A percentile compares a stretch with the other conserved stretches of the same genome.
phyloP scores from a whole-genome alignment of 2,888 invertebrate species.

The Amphimallon solstitiale region DNA sequence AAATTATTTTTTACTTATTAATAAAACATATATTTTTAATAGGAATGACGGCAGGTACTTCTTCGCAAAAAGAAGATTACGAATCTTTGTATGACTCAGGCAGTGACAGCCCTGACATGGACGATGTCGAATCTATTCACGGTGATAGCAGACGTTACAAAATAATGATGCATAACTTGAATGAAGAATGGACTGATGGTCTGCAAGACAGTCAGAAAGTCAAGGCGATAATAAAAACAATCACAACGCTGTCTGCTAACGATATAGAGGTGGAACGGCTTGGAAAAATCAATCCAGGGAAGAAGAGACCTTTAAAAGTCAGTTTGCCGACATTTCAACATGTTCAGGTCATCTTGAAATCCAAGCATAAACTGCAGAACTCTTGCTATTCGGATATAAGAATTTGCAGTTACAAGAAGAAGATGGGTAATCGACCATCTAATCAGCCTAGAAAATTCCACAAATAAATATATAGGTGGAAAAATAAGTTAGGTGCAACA shows the following conservation, averaged over 20 bases:
- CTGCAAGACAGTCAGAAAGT: constrained; percentile 16
- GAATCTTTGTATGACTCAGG: constrained; percentile 2
- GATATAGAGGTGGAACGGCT: constrained; percentile 17
- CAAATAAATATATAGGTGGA: not conserved
- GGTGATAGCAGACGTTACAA: constrained; percentile 6
- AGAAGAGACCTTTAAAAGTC: constrained; percentile 21
- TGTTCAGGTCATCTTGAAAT: constrained; percentile 12
- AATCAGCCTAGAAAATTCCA: not conserved
- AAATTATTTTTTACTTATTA: too few relatives aligned
- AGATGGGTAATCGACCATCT: not conserved
- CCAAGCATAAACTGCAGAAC: constrained; percentile 14
- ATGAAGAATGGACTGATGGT: constrained; percentile 20
- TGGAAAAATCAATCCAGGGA: not conserved
- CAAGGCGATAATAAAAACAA: constrained; percentile 9
- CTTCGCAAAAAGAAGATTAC: not conserved
- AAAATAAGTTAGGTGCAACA: too few relatives aligned
- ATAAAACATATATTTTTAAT: not conserved
- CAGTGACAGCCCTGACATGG: constrained; percentile 9
- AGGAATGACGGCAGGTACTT: not conserved
- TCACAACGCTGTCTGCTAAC: not conserved
- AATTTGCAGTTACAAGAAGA: constrained; percentile 10
- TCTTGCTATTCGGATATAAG: constrained; percentile 13
- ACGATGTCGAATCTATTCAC: not conserved
- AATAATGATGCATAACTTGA: constrained; percentile 21
- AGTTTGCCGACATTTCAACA: constrained; percentile 18